phyloP scores from a whole-genome alignment of 30 jellyfish, hydroid and myxozoan genomes.

The Clytia hemisphaerica region DNA sequence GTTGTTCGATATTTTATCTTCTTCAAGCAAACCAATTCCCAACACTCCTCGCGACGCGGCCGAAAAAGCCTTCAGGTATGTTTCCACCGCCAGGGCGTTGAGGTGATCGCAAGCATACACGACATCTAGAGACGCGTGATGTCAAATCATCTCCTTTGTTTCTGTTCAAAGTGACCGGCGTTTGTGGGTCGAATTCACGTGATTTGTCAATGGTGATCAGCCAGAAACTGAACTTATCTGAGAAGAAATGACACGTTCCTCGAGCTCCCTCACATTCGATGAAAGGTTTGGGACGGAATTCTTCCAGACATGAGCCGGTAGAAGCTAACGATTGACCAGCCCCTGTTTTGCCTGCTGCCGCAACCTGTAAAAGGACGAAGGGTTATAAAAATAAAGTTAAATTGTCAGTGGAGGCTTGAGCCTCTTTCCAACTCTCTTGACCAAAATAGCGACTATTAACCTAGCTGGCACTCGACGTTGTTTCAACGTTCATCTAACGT shows the following conservation, averaged over 20 bases:
- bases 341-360: conserved; percentile 96
- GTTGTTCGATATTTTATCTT: no score
- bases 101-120: conserved; percentile 49
- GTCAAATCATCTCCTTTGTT: conserved; percentile 62
- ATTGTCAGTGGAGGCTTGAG: no score
- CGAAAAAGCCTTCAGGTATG: neutral
- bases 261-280: conserved; percentile 93
- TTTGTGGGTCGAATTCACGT: conserved; percentile 60
- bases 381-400: no score
- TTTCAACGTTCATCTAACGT: no score
- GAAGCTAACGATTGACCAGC: conserved; percentile 91
- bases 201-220: conserved; percentile 58
- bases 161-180: conserved; percentile 37
- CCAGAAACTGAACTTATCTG: conserved; percentile 96
- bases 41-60: conserved; percentile 6
- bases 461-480: no score
- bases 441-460: no score
- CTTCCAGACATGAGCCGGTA: conserved; percentile 87
- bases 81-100: conserved; percentile 4
- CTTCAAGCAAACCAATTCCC: no score
- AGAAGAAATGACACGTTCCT: conserved; percentile 76
- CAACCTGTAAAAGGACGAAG: conserved; percentile 51
- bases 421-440: no score
- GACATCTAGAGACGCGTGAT: conserved; percentile 75
- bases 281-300: conserved; percentile 77